Evolutionary conservation across 1,140 invertebrate genomes (phyloP).

Genomic region (Musca domestica): DNA sequence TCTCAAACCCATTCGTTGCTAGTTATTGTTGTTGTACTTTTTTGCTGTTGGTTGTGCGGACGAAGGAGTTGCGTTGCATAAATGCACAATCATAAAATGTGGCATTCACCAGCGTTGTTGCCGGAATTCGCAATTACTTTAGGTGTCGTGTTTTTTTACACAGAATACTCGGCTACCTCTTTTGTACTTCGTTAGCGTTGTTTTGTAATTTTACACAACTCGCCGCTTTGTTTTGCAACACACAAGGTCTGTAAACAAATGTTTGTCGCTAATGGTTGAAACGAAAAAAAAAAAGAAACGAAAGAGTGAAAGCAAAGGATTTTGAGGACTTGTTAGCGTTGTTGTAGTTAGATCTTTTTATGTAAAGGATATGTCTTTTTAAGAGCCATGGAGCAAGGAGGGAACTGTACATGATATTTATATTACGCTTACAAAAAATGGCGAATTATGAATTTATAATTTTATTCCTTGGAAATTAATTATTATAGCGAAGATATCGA

Average conservation of each 20-base stretch:
- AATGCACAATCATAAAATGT: conserved; percentile 14
- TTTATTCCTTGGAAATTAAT: no score
- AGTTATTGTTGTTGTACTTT: background rate
- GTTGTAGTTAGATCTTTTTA: no score
- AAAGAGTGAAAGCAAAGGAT: background rate
- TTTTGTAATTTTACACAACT: conserved; percentile 16
- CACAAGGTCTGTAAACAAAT: background rate
- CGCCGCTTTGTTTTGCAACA: background rate
- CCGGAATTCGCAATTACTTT: conserved; percentile 19
- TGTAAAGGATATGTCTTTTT: no score
- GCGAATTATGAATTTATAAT: no score
- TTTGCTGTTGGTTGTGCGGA: background rate
- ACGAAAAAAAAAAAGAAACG: background rate
- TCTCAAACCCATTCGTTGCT: no score
- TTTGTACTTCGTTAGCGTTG: background rate
- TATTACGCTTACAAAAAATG: no score
- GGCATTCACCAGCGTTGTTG: background rate
- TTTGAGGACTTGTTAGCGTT: no score
- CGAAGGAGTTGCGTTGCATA: conserved; percentile 11
- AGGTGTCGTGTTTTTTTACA: background rate
- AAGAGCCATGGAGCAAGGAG: no score
- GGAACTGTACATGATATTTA: no score
- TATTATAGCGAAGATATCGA: no score
- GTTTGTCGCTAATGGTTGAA: background rate
- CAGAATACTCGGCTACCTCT: background rate